A percentile compares a stretch with the other conserved stretches of the same genome.
Evolutionary conservation across 2,888 invertebrate species (phyloP).

Genomic region (Nemotelus pantherinus): DNA sequence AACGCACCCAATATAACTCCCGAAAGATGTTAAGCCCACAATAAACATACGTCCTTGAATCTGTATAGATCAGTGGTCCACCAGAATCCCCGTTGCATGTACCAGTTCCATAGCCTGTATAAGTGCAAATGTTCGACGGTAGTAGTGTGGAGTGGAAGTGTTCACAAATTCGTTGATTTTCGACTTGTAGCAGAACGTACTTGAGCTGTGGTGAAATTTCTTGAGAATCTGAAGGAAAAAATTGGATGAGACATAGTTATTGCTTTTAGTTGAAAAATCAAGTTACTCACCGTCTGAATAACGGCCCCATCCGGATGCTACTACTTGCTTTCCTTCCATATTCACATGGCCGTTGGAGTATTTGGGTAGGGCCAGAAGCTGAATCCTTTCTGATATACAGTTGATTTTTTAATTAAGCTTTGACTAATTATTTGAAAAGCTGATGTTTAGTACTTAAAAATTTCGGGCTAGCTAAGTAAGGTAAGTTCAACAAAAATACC

Average conservation of each 20-base stretch:
- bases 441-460: no score
- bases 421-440: no score
- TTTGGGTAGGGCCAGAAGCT: conserved; percentile 33
- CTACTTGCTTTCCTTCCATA: conserved; percentile 56
- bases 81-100: conserved; percentile 62
- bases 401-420: not conserved
- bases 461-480: no score
- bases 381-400: conserved; percentile 50
- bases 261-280: not conserved
- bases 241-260: not conserved
- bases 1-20: not conserved
- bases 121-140: conserved; percentile 48
- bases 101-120: conserved; percentile 56
- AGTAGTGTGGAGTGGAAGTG: not conserved
- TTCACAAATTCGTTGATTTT: not conserved
- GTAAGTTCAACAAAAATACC: not conserved
- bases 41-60: not conserved
- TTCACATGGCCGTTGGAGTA: not conserved
- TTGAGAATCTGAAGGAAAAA: not conserved
- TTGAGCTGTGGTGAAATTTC: conserved; percentile 1
- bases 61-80: conserved; percentile 58
- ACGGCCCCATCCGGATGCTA: conserved; percentile 60
- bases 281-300: conserved; percentile 30
- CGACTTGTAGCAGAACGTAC: not conserved
- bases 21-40: conserved; percentile 16